Evolutionary conservation across 2,797 vertebrate genomes (phyloP), one percentile per base, ranked within the genome.

Genomic region (Clarias platycephalus): DNA sequence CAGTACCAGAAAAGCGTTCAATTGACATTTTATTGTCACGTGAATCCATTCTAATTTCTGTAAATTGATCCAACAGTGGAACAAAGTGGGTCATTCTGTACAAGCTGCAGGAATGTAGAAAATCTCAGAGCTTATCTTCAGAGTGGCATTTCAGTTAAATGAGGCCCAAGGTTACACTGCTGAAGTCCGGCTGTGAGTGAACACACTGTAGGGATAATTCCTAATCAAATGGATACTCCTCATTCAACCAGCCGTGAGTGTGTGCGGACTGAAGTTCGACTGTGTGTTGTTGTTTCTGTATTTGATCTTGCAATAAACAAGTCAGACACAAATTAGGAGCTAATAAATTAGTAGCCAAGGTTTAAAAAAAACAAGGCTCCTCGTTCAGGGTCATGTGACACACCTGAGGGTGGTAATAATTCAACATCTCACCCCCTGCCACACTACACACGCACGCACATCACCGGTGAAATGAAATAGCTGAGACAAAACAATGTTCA

Each of bases 71-170:
- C 5, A 71, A 44, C 22, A n/a, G 22, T 55, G 0, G 18, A 75
- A n/a, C 55, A 55, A 60, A 34, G 28, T 5, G 31, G 4, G 53
- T 58, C 10, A 22, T n/a, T 76, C 18, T 22, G 2, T 37, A 60
- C 28, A 6, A 57, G 20, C 55, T 13, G 55, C 20, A 37, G 12
- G 55, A 77, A 57, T 31, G 53, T 2, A 12, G 20, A 34, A 77
- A 60, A 70, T 20, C 20, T 70, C 66, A 68, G 67, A 37, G 74
- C 55, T 77, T 60, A 77, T 77, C 55, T 37, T 60, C 31, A 71
- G 22, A 9, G 4, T 5, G 37, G 67, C 34, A 12, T 44, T 70
- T 12, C 20, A 18, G 40, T 49, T 53, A 74, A 53, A 74, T 6
- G 28, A 8, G 40, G 24, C 24, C 53, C 55, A 34, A 58, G 55